phyloP scores from a whole-genome alignment of 1,140 invertebrate genomes.

The Trichomalopsis sarcophagae region DNA sequence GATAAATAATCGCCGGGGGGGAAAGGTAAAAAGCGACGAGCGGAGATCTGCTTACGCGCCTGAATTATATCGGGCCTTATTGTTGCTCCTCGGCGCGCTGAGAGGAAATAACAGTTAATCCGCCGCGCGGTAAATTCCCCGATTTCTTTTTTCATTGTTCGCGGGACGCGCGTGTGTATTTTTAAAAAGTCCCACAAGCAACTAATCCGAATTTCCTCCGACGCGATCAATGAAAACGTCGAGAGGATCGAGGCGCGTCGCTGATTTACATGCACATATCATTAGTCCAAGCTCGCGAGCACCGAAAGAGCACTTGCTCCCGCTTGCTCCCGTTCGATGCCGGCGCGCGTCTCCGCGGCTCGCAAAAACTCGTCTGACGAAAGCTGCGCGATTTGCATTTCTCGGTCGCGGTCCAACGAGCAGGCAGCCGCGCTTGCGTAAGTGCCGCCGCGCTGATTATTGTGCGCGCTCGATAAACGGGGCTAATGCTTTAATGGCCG shows the following conservation, averaged over 20 bases:
- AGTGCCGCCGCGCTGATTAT: slow-evolving; percentile 31
- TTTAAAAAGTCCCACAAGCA: neutral
- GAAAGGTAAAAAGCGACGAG: slow-evolving; percentile 27
- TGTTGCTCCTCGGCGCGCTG: slow-evolving; percentile 26
- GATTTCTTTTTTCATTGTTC: slow-evolving; percentile 6
- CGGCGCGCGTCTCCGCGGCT: neutral
- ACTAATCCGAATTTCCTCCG: too few species aligned
- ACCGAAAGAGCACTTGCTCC: too few species aligned
- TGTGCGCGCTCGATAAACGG: slow-evolving; percentile 36
- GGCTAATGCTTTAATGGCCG: slow-evolving; percentile 44
- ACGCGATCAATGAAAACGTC: too few species aligned
- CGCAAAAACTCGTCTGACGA: neutral
- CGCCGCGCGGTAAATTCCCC: slow-evolving; percentile 35
- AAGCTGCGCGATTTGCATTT: neutral
- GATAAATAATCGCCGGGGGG: slow-evolving; percentile 41
- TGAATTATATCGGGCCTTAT: slow-evolving; percentile 49
- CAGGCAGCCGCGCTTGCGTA: slow-evolving; percentile 6
- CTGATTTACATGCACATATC: neutral
- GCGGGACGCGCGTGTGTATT: neutral
- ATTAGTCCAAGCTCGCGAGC: neutral
- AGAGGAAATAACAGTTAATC: slow-evolving; percentile 50
- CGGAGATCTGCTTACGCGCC: slow-evolving; percentile 24
- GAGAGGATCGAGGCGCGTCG: neutral
- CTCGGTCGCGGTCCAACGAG: slow-evolving; percentile 20
- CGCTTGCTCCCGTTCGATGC: neutral